These are phyloP conservation scores for Scaptodrosophila latifasciaeformis DNA, from an alignment of 2,888 invertebrate genomes.

Conservation along the genomic window DNA sequence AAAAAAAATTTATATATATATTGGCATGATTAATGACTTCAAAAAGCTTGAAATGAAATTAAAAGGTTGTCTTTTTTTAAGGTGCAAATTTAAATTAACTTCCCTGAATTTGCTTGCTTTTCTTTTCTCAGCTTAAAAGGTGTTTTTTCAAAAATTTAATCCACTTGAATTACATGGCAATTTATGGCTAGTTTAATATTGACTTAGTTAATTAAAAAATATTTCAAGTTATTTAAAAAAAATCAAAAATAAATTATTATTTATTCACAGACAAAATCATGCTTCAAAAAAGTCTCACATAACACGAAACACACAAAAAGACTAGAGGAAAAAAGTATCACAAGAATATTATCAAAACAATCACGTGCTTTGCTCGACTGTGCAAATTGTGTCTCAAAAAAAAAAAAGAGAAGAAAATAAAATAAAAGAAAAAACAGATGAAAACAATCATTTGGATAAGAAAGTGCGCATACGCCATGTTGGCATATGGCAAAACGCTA, in stretches of 20 bases:
- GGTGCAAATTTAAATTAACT: conserved; percentile 58
- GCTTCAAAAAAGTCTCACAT: conserved; percentile 37
- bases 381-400: conserved; percentile 26
- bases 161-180: conserved; percentile 68
- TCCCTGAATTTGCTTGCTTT: conserved; percentile 54
- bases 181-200: conserved; percentile 30
- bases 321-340: background rate
- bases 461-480: conserved; percentile 43
- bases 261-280: conserved; percentile 33
- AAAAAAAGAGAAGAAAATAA: conserved; percentile 12
- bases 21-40: conserved; percentile 6
- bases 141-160: conserved; percentile 17
- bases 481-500: conserved; percentile 4
- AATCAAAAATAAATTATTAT: background rate
- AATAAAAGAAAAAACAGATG: conserved; percentile 31
- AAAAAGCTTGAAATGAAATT: conserved; percentile 12
- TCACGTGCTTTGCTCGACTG: conserved; percentile 5
- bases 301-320: conserved; percentile 8
- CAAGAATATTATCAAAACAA: background rate
- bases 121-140: conserved; percentile 15
- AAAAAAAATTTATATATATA: background rate
- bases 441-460: conserved; percentile 42
- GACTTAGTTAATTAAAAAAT: background rate
- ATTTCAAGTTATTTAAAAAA: conserved; percentile 7
- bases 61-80: background rate